A percentile compares a stretch with the other conserved stretches of the same genome.
Evolutionary conservation across 2,113 vertebrate genomes (phyloP).

Genomic region (Riparia riparia): DNA sequence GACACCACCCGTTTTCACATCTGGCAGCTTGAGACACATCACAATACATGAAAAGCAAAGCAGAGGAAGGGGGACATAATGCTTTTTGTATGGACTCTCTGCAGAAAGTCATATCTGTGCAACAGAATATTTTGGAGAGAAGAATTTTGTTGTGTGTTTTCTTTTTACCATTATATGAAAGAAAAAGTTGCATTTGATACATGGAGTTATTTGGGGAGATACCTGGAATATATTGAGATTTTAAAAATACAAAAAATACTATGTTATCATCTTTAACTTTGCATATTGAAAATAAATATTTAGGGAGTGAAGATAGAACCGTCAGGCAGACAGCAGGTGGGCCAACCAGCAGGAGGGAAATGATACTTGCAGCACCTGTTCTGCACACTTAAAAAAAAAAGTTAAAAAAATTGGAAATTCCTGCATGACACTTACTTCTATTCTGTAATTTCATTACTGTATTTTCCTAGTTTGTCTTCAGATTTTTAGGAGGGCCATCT

Average conservation of each 20-base stretch:
- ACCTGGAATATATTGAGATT: background rate
- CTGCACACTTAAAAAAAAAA: background rate
- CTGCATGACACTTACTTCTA: background rate
- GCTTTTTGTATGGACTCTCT: background rate
- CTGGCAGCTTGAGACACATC: background rate
- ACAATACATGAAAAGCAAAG: background rate
- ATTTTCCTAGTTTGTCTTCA: conserved; percentile 2
- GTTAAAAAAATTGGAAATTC: background rate
- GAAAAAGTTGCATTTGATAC: background rate
- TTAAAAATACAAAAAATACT: background rate
- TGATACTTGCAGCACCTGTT: conserved; percentile 59
- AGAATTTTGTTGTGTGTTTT: background rate
- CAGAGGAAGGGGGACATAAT: background rate
- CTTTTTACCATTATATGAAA: background rate
- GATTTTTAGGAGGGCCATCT: background rate
- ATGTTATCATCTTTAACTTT: conserved; percentile 16
- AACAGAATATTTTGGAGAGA: background rate
- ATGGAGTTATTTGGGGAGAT: background rate
- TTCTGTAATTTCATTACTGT: background rate
- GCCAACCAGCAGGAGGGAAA: conserved; percentile 61
- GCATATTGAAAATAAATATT: conserved; percentile 40
- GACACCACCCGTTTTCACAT: background rate
- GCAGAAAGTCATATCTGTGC: background rate
- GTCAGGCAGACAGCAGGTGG: conserved; percentile 70
- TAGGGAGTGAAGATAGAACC: background rate